Conservation (phyloP, 2,888 invertebrate species). For the Eupithecia vulgata region DNA sequence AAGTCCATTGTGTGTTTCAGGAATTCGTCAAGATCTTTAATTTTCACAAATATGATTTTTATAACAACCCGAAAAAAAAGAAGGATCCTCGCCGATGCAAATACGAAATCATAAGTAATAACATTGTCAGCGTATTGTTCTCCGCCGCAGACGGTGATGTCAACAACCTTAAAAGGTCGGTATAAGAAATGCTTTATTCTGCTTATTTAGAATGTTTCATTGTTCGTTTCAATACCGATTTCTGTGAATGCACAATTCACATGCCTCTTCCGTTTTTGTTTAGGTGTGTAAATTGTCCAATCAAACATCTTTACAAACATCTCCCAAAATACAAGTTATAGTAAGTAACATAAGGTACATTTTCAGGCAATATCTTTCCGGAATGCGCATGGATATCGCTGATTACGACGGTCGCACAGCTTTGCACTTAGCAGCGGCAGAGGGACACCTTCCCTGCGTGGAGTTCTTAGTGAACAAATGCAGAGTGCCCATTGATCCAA, state of each 20-base stretch:
- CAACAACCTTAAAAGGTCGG: conserved; percentile 93
- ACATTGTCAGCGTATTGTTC: conserved; percentile 96
- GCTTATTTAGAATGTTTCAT: conserved; percentile 36
- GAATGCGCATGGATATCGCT: conserved; percentile 95
- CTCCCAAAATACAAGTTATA: neutral
- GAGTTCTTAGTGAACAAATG: conserved; percentile 95
- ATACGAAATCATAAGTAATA: conserved; percentile 95
- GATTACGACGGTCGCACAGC: conserved; percentile 98
- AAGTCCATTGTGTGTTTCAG: conserved; percentile 67
- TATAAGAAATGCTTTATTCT: neutral
- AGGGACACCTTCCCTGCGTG: conserved; percentile 95
- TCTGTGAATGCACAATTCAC: conserved; percentile 51
- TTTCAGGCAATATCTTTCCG: conserved; percentile 91
- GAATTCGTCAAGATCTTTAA: conserved; percentile 95
- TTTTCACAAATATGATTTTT: conserved; percentile 98
- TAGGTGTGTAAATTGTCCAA: neutral
- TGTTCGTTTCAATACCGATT: conserved; percentile 48
- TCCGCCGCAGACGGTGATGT: conserved; percentile 97
- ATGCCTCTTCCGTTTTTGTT: neutral
- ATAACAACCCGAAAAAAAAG: conserved; percentile 95
- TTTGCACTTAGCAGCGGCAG: conserved; percentile 96
- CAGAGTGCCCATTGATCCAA: conserved; percentile 88
- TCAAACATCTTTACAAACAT: neutral
- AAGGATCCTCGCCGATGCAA: conserved; percentile 96
- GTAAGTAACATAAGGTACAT: conserved; percentile 5